phyloP scores from a whole-genome alignment of 2,797 vertebrate species.

The Setipinna tenuifilis region DNA sequence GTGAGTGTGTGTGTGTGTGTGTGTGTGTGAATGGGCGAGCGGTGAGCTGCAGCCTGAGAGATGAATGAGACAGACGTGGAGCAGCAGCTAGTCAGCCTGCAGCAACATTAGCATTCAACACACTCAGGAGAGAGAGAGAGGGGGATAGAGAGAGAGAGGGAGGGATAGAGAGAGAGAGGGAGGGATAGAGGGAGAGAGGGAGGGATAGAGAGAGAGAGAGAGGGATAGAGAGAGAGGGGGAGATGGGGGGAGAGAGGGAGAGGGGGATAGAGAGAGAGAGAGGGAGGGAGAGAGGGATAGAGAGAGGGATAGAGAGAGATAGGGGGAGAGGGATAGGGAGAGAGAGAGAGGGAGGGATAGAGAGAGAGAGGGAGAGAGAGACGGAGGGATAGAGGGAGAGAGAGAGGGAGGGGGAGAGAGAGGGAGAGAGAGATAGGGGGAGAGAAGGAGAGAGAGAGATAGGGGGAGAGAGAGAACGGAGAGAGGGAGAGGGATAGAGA shows the following conservation, averaged over 20 bases:
- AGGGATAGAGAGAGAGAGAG: conserved; percentile 39
- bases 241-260: neutral
- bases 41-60: conserved; percentile 33
- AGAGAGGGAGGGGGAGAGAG: conserved; percentile 30
- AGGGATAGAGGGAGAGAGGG: conserved; percentile 44
- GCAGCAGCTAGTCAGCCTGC: conserved; percentile 51
- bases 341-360: conserved; percentile 41
- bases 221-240: conserved; percentile 42
- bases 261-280: neutral
- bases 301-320: conserved; percentile 36
- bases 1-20: neutral
- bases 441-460: too few species aligned
- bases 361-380: conserved; percentile 46
- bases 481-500: conserved; percentile 44
- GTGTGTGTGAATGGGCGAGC: conserved; percentile 46
- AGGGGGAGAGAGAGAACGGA: conserved; percentile 33
- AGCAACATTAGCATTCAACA: conserved; percentile 61
- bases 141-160: conserved; percentile 40
- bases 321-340: neutral
- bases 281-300: conserved; percentile 45
- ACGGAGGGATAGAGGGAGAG: conserved; percentile 39
- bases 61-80: conserved; percentile 55
- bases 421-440: conserved; percentile 13
- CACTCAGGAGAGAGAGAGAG: conserved; percentile 48
- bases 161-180: conserved; percentile 53